Evolutionary conservation across 2,888 invertebrate species (phyloP), one percentile per base, ranked within the genome.

Genomic region (Pogonocherus hispidulus): DNA sequence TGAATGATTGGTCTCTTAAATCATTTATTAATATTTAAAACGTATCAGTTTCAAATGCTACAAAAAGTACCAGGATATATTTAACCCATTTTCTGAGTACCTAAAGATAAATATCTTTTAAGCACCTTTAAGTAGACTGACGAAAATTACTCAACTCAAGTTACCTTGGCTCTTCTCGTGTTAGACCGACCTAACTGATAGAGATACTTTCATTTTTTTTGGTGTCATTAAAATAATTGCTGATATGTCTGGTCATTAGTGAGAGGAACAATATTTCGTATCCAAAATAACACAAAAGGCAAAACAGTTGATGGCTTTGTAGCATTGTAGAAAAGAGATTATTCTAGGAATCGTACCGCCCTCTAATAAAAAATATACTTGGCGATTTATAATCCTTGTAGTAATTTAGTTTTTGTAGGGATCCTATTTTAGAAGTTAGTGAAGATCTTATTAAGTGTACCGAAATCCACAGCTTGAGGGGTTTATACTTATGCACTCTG

Each of bases 381-480:
- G 8, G 27, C 14, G 22, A 57, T 37, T 57, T 41, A 46, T 23
- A 57, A 46, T 57, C 23, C 23, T 4, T 23, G 6, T n/a, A 41
- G 5, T 8, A 41, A 55, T 55, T 23, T 44, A 57, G 22, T 14
- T 57, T 56, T 14, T 44, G 46, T n/a, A 16, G 18, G 46, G 2
- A 57, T 20, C 32, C 35, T 55, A 55, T 57, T 57, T 23, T 44
- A 14, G n/a, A 56, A 56, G 19, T 56, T 56, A 19, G 35, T 16
- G 44, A 2, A n/a, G 3, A n/a, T n/a, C n/a, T n/a, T 3, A 23
- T 23, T 23, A 23, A 23, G 6, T 23, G 23, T 6, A 6, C 23
- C 23, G 41, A 41, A 6, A 41, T n/a, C 11, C 11, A 11, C 11
- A 41, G 41, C 3, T 44, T 8, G n/a, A n/a, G 44, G 44, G 44